phyloP scores from a whole-genome alignment of 1,140 invertebrate species.

The Cyrtorhinus lividipennis region DNA sequence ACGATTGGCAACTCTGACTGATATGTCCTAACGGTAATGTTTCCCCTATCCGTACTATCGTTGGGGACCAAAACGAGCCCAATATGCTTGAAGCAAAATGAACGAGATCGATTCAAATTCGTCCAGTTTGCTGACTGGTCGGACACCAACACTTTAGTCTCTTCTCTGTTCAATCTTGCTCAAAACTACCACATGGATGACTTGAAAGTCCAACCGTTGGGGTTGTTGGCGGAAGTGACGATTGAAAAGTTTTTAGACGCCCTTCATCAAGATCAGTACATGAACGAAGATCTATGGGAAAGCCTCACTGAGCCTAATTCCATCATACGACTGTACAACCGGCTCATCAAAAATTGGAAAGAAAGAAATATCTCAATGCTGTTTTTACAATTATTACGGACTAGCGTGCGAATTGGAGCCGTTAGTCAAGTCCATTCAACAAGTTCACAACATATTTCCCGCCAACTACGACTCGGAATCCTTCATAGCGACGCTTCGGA shows the following conservation, averaged over 20 bases:
- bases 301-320: conserved; percentile 11
- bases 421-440: not conserved
- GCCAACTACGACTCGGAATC: not conserved
- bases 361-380: conserved; percentile 11
- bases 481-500: not conserved
- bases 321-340: conserved; percentile 17
- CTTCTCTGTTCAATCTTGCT: conserved; percentile 6
- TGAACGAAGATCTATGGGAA: conserved; percentile 7
- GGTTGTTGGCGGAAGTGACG: conserved; percentile 2
- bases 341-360: conserved; percentile 12
- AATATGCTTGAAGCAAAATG: not conserved
- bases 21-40: not conserved
- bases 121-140: not conserved
- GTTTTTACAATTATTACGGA: conserved; percentile 11
- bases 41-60: conserved; percentile 16
- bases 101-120: not conserved
- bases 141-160: not conserved
- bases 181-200: not conserved
- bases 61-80: not conserved
- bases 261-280: conserved; percentile 15
- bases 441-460: not conserved
- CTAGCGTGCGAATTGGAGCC: conserved; percentile 17
- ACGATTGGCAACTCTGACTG: conserved; percentile 11
- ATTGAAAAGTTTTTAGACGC: conserved; percentile 18
- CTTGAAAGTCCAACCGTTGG: conserved; percentile 13